Base-by-base conservation (phyloP, 2,113 vertebrate species). In the Calonectris borealis region DNA sequence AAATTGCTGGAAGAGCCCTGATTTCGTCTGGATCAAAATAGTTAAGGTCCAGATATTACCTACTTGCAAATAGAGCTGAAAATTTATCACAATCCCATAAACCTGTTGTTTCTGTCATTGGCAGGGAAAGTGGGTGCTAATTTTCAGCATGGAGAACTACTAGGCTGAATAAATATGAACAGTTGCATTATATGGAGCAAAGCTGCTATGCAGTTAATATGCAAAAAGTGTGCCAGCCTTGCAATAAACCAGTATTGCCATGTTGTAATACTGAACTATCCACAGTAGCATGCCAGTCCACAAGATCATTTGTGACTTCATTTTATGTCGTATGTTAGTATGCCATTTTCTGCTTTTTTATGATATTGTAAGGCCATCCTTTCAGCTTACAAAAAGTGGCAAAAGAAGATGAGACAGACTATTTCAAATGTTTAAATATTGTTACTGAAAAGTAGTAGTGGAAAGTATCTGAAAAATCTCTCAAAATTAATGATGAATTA, bases 271-370 rank as follows among this genome's bases (percentile, higher is more conserved):
- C 60, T 27, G 46, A 96, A 54, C 69, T 61, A 66, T 12, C 54
- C 69, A 40, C 49, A 32, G 68, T 6, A 36, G 25, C 2, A 38
- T 3, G 4, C 21, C 7, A 0, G n/a, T 4, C 70, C 68, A 26
- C 62, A 44, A 38, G 6, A 76, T 51, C 90, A 64, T 10, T 57
- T 29, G 13, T 86, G 91, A 89, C 62, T 72, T 94, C 58, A 68
- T 79, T 69, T 86, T 17, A 11, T 70, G 58, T 62, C 60, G 62
- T 34, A 36, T 11, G 7, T 40, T 25, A 4, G 49, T 19, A 94
- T 76, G 60, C 54, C 38, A 32, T 34, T 31, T 57, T 13, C 34
- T 11, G 4, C 52, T 48, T 66, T 38, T 26, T 24, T 1, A 80
- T 16, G 71, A 32, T 36, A 85, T 40, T 40, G 65, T 55, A 51